phyloP scores from a whole-genome alignment of 2,797 vertebrate species.

The Ispidina picta region DNA sequence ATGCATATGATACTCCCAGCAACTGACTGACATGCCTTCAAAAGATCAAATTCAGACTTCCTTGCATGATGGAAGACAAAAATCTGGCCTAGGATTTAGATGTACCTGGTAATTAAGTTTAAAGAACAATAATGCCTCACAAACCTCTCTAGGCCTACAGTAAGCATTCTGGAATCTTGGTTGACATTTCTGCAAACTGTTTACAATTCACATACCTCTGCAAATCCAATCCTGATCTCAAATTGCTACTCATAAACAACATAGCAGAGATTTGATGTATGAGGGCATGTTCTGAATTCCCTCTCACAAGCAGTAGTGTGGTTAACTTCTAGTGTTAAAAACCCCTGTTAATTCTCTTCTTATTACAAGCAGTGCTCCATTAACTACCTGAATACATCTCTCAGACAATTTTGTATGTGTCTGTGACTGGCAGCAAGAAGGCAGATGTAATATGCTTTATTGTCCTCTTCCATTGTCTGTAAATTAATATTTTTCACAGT shows the following conservation, averaged over 20 bases:
- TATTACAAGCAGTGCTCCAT: background rate
- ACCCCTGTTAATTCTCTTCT: background rate
- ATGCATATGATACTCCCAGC: slow-evolving; percentile 44
- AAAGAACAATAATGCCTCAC: slow-evolving; percentile 62
- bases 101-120: slow-evolving; percentile 66
- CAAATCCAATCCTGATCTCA: slow-evolving; percentile 66
- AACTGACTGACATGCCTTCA: slow-evolving; percentile 63
- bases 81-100: slow-evolving; percentile 70
- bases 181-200: slow-evolving; percentile 71
- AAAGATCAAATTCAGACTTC: slow-evolving; percentile 65
- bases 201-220: slow-evolving; percentile 61
- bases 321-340: background rate
- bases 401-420: background rate
- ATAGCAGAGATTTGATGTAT: slow-evolving; percentile 44
- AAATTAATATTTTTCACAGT: background rate
- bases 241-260: slow-evolving; percentile 70
- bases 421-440: background rate
- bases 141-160: slow-evolving; percentile 17
- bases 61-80: slow-evolving; percentile 63
- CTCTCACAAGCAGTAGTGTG: background rate
- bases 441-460: background rate
- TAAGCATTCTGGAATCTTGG: slow-evolving; percentile 46
- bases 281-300: slow-evolving; percentile 49
- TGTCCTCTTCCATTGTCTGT: background rate
- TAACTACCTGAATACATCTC: background rate